Conservation (phyloP, 2,113 vertebrate species). For the Podarcis cretensis region DNA sequence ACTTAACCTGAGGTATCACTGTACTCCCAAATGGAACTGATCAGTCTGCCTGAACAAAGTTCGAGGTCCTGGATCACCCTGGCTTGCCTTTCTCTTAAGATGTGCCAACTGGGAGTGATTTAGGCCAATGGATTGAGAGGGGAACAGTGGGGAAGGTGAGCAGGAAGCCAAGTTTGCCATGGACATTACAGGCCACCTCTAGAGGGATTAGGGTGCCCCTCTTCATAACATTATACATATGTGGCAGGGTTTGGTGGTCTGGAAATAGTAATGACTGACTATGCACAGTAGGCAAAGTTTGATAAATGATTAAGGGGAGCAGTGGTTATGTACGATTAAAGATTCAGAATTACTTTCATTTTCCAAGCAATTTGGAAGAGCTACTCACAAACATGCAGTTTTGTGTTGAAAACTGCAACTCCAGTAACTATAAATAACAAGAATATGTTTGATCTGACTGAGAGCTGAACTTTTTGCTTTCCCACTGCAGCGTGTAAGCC, state of each 20-base stretch:
- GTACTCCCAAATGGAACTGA: too few relatives aligned
- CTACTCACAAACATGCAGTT: constrained; percentile 33
- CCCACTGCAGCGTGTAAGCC: constrained; percentile 12
- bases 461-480: constrained; percentile 63
- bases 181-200: too few relatives aligned
- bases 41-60: too few relatives aligned
- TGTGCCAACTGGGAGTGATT: too few relatives aligned
- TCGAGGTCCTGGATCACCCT: too few relatives aligned
- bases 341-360: constrained; percentile 65
- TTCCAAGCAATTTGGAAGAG: constrained; percentile 52
- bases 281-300: constrained; percentile 43
- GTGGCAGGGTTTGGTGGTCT: constrained; percentile 25
- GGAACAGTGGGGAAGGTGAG: too few relatives aligned
- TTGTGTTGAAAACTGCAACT: constrained; percentile 36
- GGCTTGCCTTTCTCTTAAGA: too few relatives aligned
- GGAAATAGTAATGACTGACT: neutral
- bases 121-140: too few relatives aligned
- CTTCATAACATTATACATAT: neutral
- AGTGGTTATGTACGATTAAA: constrained; percentile 34
- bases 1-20: too few relatives aligned
- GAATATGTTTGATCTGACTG: constrained; percentile 47
- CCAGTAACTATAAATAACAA: constrained; percentile 42
- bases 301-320: constrained; percentile 43
- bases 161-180: too few relatives aligned
- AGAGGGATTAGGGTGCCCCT: too few relatives aligned